These are phyloP conservation scores for Rhizomys pruinosus DNA, from an alignment of 2,113 vertebrate species.

Conservation along the genomic window DNA sequence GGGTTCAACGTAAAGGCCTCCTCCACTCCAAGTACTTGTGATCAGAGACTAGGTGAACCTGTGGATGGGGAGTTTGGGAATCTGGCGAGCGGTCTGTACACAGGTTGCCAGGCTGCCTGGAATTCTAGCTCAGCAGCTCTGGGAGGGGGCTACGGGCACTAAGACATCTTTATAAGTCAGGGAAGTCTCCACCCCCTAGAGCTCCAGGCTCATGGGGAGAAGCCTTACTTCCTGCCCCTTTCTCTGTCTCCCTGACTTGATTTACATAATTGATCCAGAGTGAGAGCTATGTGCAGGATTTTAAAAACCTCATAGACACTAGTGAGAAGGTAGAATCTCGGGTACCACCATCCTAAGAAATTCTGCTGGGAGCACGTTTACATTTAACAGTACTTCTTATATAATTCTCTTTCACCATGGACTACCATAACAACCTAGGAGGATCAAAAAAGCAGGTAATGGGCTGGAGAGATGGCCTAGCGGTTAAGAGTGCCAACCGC, in stretches of 20 bases:
- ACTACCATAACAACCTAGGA: background rate
- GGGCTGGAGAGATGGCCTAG: too few species aligned
- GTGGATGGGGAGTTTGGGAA: background rate
- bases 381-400: background rate
- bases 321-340: background rate
- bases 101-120: background rate
- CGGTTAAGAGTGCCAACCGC: too few species aligned
- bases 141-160: background rate
- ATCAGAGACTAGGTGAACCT: background rate
- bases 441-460: background rate
- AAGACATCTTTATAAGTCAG: background rate
- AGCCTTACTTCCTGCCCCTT: background rate
- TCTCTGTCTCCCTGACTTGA: background rate
- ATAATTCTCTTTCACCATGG: background rate
- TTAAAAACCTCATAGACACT: background rate
- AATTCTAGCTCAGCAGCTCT: background rate
- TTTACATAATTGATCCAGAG: background rate
- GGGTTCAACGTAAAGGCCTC: background rate
- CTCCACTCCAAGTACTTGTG: background rate
- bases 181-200: background rate
- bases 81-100: too few species aligned
- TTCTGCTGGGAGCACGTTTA: background rate
- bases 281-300: background rate
- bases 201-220: background rate
- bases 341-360: background rate